phyloP scores from a whole-genome alignment of 2,113 vertebrate species.

The Artemisiospiza belli region DNA sequence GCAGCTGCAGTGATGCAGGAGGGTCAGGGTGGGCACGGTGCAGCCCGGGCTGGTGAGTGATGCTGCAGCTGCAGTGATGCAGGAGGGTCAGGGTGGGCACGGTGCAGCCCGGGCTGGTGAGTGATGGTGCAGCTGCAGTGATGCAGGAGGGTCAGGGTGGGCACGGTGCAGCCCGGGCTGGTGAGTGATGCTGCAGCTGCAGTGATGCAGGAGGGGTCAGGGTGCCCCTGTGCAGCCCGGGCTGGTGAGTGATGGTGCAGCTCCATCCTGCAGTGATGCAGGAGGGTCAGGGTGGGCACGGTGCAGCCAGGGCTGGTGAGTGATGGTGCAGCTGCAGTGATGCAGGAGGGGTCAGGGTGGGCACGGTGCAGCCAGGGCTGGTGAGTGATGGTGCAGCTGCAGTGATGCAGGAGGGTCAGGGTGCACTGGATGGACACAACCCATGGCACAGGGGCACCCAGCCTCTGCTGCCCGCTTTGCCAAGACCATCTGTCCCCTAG shows the following conservation, averaged over 20 bases:
- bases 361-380: conserved; percentile 65
- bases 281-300: background rate
- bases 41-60: conserved; percentile 62
- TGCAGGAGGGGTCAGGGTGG: background rate
- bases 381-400: too few species aligned
- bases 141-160: background rate
- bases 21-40: background rate
- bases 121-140: too few species aligned
- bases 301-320: conserved; percentile 65
- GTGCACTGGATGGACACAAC: too few species aligned
- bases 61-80: too few species aligned
- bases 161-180: conserved; percentile 65
- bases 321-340: too few species aligned
- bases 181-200: too few species aligned
- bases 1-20: background rate
- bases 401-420: too few species aligned
- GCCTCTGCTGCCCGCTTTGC: background rate
- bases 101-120: conserved; percentile 65
- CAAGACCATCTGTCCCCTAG: background rate
- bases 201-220: too few species aligned
- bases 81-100: background rate
- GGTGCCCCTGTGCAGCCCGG: conserved; percentile 33
- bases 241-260: conserved; percentile 74
- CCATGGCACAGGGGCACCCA: fast-evolving
- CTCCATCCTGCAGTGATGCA: too few species aligned